Base-by-base conservation (phyloP, 1,140 invertebrate species). In the Orius laevigatus region DNA sequence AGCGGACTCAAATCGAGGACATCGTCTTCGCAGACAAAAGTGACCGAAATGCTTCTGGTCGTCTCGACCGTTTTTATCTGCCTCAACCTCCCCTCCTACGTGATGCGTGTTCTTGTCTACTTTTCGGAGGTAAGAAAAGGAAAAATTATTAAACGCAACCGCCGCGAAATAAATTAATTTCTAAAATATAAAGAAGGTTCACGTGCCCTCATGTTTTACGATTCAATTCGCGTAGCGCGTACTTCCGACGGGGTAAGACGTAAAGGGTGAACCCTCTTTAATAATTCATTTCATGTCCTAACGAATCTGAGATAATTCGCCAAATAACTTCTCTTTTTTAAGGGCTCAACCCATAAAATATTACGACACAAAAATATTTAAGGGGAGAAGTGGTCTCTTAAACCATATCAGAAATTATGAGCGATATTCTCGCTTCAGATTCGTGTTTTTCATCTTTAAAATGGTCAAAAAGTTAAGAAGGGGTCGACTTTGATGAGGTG, bases 31-130 rank as follows among this genome's bases (percentile, higher is more conserved):
- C 76, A 81, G 56, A 63, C 69, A 3, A 81, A 79, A 58, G 74
- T 87, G 9, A 88, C 82, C 2, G 78, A 82, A 60, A 87, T 86
- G 78, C 68, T 89, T 9, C 67, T 90, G 0, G 65, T 86, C 15
- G 81, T 87, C 5, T 85, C 83, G 1, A 76, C 76, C 1, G 78
- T 82, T 1, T 90, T 86, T 61, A 72, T 89, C 1, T 67, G 74
- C 25, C 67, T 88, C 15, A 88, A 89, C 65, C 60, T 86, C 12
- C 85, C 85, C 0, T 76, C 76, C 19, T 81, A 77, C 60, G 67
- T 73, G 36, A 66, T 81, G 50, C 64, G 79, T 43, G 60, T 79
- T 18, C 57, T 71, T 46, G 68, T 72, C 12, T 76, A 50, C 43
- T 39, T 76, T 56, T 63, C 70, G 42, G 63, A 70, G 63, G 74